Conservation (phyloP, 2,113 vertebrate species). For the Oxygymnocypris stewartii region DNA sequence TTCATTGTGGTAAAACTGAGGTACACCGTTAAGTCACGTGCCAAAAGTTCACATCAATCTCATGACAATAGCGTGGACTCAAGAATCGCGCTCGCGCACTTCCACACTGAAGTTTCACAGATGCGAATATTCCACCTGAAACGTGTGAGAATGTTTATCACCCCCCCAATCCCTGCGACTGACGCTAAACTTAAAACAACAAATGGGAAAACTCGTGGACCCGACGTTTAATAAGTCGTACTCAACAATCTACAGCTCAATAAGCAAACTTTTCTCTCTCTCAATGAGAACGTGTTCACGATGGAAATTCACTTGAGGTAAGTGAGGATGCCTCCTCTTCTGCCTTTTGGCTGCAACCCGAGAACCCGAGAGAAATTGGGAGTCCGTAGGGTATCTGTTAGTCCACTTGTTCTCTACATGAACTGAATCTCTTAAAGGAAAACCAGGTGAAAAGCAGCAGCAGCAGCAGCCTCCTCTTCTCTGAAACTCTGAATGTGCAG, state of each 20-base stretch:
- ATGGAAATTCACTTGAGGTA: slow-evolving; percentile 59
- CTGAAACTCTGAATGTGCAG: slow-evolving; percentile 9
- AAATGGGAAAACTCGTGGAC: neutral
- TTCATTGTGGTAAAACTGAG: slow-evolving; percentile 70
- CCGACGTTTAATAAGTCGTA: neutral
- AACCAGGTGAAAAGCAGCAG: slow-evolving; percentile 47
- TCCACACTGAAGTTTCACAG: slow-evolving; percentile 16
- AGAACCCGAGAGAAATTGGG: slow-evolving; percentile 60
- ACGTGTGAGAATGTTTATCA: neutral
- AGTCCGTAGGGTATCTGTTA: slow-evolving; percentile 58
- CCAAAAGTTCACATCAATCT: slow-evolving; percentile 67
- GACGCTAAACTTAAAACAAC: neutral
- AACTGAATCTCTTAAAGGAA: slow-evolving; percentile 48
- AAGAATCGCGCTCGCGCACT: slow-evolving; percentile 39
- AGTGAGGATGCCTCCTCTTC: slow-evolving; percentile 51
- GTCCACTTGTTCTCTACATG: slow-evolving; percentile 75
- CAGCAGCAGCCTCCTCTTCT: neutral
- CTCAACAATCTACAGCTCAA: neutral
- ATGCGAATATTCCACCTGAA: slow-evolving; percentile 55
- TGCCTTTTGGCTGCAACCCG: slow-evolving; percentile 53
- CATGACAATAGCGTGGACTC: slow-evolving; percentile 63
- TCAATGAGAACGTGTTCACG: slow-evolving; percentile 15
- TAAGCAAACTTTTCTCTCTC: neutral
- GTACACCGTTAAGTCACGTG: slow-evolving; percentile 44
- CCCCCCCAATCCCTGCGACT: slow-evolving; percentile 3